phyloP scores from a whole-genome alignment of 2,888 invertebrate species.

The Teleiodes luculella region DNA sequence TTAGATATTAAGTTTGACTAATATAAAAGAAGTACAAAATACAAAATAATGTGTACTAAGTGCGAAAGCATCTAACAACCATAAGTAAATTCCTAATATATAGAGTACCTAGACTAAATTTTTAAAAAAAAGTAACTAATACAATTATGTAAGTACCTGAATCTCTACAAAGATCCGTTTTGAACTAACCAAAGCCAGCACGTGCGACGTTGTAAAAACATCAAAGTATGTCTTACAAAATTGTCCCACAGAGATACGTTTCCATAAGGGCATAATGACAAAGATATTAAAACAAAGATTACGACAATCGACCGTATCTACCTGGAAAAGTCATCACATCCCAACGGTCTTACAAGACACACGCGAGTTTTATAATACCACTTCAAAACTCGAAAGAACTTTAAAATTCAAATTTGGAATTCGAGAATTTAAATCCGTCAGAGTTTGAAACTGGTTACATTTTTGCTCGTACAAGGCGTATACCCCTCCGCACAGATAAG shows the following conservation, averaged over 20 bases:
- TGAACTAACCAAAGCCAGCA: too few species aligned
- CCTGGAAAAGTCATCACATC: neutral
- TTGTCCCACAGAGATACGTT: neutral
- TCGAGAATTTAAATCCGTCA: constrained; percentile 25
- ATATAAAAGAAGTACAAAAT: too few species aligned
- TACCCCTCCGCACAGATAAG: constrained; percentile 63
- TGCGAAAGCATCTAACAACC: too few species aligned
- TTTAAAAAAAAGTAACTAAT: too few species aligned
- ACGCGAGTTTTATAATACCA: constrained; percentile 1
- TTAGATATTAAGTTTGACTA: too few species aligned
- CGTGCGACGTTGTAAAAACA: too few species aligned
- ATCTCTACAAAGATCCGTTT: too few species aligned
- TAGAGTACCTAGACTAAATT: too few species aligned
- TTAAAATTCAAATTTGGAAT: constrained; percentile 15
- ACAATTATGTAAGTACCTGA: too few species aligned
- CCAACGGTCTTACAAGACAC: neutral
- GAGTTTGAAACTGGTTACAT: constrained; percentile 36
- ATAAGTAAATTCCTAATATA: too few species aligned
- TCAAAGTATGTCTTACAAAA: neutral
- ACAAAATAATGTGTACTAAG: too few species aligned
- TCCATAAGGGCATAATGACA: neutral
- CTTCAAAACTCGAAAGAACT: constrained; percentile 14
- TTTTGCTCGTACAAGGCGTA: constrained; percentile 47
- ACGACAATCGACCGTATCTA: neutral
- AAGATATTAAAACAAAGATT: constrained; percentile 4